Percentiles rank a stretch among this genome's conserved stretches.
phyloP scores from a whole-genome alignment of 2,113 vertebrate genomes.

The Grammomys surdaster region DNA sequence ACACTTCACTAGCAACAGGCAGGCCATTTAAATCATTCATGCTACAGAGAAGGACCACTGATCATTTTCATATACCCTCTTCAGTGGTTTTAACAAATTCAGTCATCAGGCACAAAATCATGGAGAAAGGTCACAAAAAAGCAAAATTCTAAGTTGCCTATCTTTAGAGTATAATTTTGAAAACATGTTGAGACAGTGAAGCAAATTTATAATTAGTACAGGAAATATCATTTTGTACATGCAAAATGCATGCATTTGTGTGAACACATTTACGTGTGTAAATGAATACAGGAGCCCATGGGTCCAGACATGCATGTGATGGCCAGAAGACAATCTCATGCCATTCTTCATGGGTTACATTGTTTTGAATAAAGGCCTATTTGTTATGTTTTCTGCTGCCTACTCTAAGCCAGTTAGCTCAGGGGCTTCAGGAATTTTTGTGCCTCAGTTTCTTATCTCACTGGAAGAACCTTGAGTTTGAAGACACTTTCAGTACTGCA shows the following conservation, averaged over 20 bases:
- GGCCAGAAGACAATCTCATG: background rate
- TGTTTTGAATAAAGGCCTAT: background rate
- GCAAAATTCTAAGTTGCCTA: background rate
- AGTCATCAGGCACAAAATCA: background rate
- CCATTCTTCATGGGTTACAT: background rate
- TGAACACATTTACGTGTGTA: background rate
- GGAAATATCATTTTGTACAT: background rate
- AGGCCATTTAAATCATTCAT: slow-evolving; percentile 53
- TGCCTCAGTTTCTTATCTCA: background rate
- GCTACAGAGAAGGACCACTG: background rate
- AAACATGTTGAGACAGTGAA: background rate
- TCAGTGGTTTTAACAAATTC: background rate
- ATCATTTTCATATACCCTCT: slow-evolving; percentile 11
- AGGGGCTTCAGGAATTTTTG: background rate
- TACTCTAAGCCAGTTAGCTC: too few species aligned
- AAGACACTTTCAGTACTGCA: background rate
- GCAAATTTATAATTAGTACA: background rate
- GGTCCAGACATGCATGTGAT: background rate
- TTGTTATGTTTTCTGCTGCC: background rate
- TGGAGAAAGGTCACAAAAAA: background rate
- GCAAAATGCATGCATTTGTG: background rate
- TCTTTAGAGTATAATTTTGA: background rate
- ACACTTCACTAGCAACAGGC: background rate
- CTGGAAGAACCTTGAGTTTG: background rate
- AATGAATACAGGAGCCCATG: background rate